Conservation (phyloP, 2,797 vertebrate species). For the Oreortyx pictus region DNA sequence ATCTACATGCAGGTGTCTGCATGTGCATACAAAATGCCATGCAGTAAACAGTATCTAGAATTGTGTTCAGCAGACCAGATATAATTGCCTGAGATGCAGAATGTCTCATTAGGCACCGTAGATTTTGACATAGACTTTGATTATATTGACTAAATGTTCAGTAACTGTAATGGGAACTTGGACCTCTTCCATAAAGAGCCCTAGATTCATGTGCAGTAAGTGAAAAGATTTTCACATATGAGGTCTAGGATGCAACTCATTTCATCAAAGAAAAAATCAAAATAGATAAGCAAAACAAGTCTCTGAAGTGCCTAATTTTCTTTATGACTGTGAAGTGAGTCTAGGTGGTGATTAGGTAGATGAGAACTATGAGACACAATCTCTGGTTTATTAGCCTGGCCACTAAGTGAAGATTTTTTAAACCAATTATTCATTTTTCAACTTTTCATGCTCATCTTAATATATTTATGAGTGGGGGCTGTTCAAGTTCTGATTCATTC, state of each 20-base stretch:
- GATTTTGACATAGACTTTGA: neutral
- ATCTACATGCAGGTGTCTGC: neutral
- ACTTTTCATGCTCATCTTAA: neutral
- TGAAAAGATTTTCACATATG: neutral
- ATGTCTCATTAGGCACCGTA: neutral
- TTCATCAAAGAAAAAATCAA: neutral
- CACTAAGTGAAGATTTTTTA: constrained; percentile 1
- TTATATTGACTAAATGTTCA: neutral
- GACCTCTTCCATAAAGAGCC: neutral
- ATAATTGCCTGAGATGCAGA: neutral
- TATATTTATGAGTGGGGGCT: neutral
- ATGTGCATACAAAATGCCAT: neutral
- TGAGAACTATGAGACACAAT: neutral
- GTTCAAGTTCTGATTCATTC: constrained; percentile 6
- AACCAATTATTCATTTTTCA: neutral
- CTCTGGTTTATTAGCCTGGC: neutral
- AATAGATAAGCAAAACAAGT: neutral
- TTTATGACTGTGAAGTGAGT: neutral
- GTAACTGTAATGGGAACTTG: neutral
- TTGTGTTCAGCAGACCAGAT: neutral
- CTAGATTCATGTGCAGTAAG: neutral
- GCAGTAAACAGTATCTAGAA: neutral
- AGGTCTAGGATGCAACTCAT: neutral
- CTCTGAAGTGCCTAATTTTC: neutral
- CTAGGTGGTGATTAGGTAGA: neutral